Evolutionary conservation across 2,888 invertebrate species (phyloP), one percentile per base, ranked within the genome.

Genomic region (Nemurella pictetii): DNA sequence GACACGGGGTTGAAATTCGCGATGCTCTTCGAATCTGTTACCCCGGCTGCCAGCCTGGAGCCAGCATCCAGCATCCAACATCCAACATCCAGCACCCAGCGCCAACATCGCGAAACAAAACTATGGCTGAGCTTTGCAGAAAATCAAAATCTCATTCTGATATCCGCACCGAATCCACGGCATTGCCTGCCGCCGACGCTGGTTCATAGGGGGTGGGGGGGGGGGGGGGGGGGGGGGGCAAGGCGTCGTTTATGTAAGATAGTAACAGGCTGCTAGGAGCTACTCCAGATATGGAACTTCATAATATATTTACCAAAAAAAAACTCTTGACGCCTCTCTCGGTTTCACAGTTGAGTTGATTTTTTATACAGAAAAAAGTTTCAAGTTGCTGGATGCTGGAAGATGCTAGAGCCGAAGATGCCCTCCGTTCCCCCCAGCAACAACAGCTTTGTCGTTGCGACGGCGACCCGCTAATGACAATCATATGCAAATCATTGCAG

Each of bases 401-500:
- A 7, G 55, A 36, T 15, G 55, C 55, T 12, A 7, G 9, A 36
- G 55, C 55, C 9, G 55, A 15, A 36, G 7, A 9, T 36, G 7
- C 36, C 15, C 36, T 9, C 7, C 9, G 7, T 15, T 36, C 36
- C 7, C 9, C 15, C 36, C 15, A 7, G 7, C 15, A 9, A 36
- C 55, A 25, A 2, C 82, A 28, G 55, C 82, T 27, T 78, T 78
- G 73, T 72, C 75, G 80, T 27, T n/a, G n/a, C 32, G 80, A 27
- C 77, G 55, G 55, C 78, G 78, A 83, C n/a, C 30, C 80, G 83
- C 85, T 85, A 85, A 85, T 84, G 85, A 80, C 85, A 83, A 35
- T 36, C 83, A 83, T 35, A 85, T 85, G 85, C 85, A 85, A 85
- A 85, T 85, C 80, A 84, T 72, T 28, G 55, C n/a, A n/a, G n/a